Conservation (phyloP, 2,888 invertebrate genomes). For the Chouioia cunea region DNA sequence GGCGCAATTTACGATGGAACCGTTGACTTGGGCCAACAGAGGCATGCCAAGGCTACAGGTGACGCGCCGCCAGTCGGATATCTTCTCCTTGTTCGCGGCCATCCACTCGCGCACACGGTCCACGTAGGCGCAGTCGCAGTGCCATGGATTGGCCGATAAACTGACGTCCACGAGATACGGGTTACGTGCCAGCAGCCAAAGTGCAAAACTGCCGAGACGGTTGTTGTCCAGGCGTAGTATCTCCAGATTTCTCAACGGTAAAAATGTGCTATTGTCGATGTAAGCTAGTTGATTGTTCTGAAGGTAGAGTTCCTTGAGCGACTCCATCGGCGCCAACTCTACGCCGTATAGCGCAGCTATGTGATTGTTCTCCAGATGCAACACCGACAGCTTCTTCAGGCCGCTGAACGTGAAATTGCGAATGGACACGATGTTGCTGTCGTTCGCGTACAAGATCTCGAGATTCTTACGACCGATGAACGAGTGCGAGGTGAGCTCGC, state of each 20-base stretch:
- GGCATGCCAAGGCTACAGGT: conserved; percentile 80
- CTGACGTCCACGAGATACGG: conserved; percentile 90
- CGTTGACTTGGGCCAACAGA: conserved; percentile 80
- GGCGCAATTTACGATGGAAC: conserved; percentile 84
- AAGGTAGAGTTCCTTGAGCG: conserved; percentile 86
- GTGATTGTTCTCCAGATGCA: conserved; percentile 90
- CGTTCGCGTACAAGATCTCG: conserved; percentile 88
- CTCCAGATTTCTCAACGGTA: conserved; percentile 84
- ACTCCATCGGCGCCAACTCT: conserved; percentile 85
- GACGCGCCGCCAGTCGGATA: conserved; percentile 82
- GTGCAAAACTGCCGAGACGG: conserved; percentile 83
- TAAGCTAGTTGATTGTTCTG: conserved; percentile 86
- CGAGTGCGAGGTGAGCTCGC: conserved; percentile 87
- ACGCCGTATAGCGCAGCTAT: conserved; percentile 84
- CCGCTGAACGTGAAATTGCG: conserved; percentile 94
- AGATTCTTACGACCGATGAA: conserved; percentile 94
- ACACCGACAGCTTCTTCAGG: conserved; percentile 80
- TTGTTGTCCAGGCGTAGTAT: conserved; percentile 89
- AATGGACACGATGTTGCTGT: conserved; percentile 86
- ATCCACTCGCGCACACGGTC: conserved; percentile 85
- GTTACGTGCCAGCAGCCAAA: conserved; percentile 87
- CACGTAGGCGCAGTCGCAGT: conserved; percentile 89
- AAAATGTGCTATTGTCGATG: conserved; percentile 89
- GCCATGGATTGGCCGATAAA: conserved; percentile 88
- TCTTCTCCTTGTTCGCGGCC: conserved; percentile 82